Conservation (phyloP, 2,797 vertebrate species). For the Poliocrania exsul region DNA sequence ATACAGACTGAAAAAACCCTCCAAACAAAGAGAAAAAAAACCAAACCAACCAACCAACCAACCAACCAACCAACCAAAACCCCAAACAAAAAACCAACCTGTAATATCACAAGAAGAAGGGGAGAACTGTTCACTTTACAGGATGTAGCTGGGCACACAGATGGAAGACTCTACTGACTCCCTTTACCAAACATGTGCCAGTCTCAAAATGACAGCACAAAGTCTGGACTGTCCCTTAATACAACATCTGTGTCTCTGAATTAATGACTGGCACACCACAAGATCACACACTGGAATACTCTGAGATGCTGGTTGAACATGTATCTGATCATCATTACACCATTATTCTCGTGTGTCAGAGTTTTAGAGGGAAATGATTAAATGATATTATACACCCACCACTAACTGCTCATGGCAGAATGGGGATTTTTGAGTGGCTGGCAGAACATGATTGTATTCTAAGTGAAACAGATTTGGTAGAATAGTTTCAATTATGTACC, state of each 20-base stretch:
- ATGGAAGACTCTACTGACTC: conserved; percentile 1
- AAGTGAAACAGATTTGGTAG: conserved; percentile 71
- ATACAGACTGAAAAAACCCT: background rate
- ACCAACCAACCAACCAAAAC: background rate
- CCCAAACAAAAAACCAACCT: background rate
- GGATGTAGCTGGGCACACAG: background rate
- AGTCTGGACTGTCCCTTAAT: background rate
- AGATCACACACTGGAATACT: background rate
- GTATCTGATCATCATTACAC: background rate
- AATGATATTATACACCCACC: conserved; percentile 15
- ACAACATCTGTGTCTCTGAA: conserved; percentile 27
- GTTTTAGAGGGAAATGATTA: conserved; percentile 17
- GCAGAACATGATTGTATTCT: conserved; percentile 40
- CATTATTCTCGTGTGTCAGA: background rate
- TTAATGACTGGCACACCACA: background rate
- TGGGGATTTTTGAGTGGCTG: conserved; percentile 35
- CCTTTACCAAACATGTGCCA: conserved; percentile 1
- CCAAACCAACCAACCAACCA: too few relatives aligned
- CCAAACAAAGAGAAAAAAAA: background rate
- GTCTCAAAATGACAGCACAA: conserved; percentile 2
- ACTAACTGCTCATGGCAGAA: conserved; percentile 7
- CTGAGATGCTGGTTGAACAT: background rate
- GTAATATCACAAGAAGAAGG: background rate
- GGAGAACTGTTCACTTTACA: fast-evolving
- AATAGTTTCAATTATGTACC: conserved; percentile 74